Evolutionary conservation across 2,797 vertebrate genomes (phyloP), one percentile per base, ranked within the genome.

Genomic region (Argya squamiceps): DNA sequence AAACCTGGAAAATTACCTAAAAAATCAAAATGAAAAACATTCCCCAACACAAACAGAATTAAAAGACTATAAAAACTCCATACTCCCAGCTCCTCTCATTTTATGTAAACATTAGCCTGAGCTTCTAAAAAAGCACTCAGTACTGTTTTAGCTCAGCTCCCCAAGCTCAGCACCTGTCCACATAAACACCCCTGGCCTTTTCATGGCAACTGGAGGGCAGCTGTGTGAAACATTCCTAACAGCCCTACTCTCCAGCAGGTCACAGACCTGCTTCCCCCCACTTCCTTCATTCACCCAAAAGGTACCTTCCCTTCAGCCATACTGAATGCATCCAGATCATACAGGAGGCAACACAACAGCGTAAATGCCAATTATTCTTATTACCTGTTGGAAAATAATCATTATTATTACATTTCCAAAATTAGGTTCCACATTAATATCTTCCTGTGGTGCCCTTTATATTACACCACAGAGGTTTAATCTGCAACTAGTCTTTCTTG

Each of bases 391-490:
- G 50, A 81, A 92, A 96, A 89, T 79, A 90, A 88, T 59, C 55
- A 91, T 92, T 89, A 76, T 79, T 47, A 56, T 91, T 89, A 73
- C 0, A 0, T 73, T 93, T 93, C 95, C 89, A 93, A 92, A 96
- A 96, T 96, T 94, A 97, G 65, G 37, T 86, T 92, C n/a, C 44
- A 86, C 43, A 47, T 80, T 64, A 93, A 80, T 69, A 39, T 84
- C 84, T 95, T 95, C 84, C 94, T 88, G 88, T 92, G 92, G 93
- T 90, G 92, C 30, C 53, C 39, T 93, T 84, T 82, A 47, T 82
- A 92, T 84, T 88, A 63, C 52, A 86, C 50, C 55, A 67, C 7
- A 76, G 67, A 93, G 52, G 56, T 96, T 94, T 95, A 90, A 93
- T 96, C 84, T 94, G 44, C 32, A 80, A n/a, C 32, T 85, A 71